Conservation (phyloP, 92 coral and sea anemone genomes). For the Pocillopora meandrina region DNA sequence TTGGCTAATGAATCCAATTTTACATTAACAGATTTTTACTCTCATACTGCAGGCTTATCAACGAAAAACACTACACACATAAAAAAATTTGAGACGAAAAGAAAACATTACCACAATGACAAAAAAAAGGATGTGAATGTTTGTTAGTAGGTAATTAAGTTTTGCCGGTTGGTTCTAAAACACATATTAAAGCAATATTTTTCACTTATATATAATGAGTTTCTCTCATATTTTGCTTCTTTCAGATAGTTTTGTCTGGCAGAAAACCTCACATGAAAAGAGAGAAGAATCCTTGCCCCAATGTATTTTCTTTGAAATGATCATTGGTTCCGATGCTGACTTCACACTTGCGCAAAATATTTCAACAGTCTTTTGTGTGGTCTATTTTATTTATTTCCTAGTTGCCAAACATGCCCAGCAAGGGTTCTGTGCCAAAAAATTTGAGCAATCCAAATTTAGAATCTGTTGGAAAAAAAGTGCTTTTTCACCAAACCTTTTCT, state of each 20-base stretch:
- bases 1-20: neutral
- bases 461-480: neutral
- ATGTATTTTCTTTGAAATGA: no score
- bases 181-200: no score
- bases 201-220: no score
- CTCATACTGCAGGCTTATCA: neutral
- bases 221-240: no score
- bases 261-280: neutral
- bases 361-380: neutral
- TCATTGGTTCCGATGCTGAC: neutral
- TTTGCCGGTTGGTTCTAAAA: no score
- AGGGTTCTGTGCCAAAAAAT: neutral
- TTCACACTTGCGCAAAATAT: neutral
- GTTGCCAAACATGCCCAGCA: slow-evolving; percentile 25
- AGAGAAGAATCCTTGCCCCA: neutral
- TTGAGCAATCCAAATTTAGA: neutral
- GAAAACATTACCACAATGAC: neutral
- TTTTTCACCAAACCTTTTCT: neutral
- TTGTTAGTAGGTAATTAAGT: neutral
- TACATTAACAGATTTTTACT: neutral
- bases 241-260: neutral
- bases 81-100: neutral
- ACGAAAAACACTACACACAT: neutral
- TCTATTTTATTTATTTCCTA: neutral
- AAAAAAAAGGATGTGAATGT: neutral